Base-by-base conservation (phyloP, 2,797 vertebrate species). In the Sylvia borin region DNA sequence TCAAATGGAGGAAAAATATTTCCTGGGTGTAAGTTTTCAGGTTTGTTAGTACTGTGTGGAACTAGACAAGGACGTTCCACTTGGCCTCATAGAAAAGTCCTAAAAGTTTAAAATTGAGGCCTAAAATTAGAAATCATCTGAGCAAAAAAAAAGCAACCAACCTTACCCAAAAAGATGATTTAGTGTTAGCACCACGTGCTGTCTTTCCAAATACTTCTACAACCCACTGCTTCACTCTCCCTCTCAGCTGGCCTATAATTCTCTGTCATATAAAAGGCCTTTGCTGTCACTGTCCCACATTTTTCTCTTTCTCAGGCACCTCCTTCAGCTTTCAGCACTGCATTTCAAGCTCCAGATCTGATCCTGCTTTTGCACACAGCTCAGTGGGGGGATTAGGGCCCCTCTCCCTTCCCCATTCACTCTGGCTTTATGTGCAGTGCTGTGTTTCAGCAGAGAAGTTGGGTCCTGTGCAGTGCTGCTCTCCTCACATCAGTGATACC, bases 291-390 rank as follows among this genome's bases (percentile, higher is more conserved):
- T 93, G 89, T 70, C 53, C 53, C 65, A 61, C 62, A 64, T 0
- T 88, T 96, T 91, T 26, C 65, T 90, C 50, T 50, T 81, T 88
- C 86, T 92, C 64, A 65, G 68, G 54, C 50, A 83, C 20, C 19
- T 89, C 47, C 51, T 85, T 77, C 57, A 88, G 53, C 81, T 90
- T 79, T 85, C 75, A 91, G 84, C 43, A 20, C 65, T 32, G 53
- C n/a, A 29, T n/a, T 89, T 61, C 50, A 83, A 57, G 18, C 29
- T 92, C 42, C 54, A 64, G 45, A 60, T 74, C 31, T 54, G 58
- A 80, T 47, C 7, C 31, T 2, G 2, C 68, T 87, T 75, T 93
- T 24, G 17, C 17, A 18, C 22, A 8, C 2, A 68, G 25, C 32
- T 43, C 34, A 34, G 55, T 11, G 40, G 20, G 76, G 26, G 67